Conservation (phyloP, 2,888 invertebrate genomes). For the Tetrapedia diversipes region DNA sequence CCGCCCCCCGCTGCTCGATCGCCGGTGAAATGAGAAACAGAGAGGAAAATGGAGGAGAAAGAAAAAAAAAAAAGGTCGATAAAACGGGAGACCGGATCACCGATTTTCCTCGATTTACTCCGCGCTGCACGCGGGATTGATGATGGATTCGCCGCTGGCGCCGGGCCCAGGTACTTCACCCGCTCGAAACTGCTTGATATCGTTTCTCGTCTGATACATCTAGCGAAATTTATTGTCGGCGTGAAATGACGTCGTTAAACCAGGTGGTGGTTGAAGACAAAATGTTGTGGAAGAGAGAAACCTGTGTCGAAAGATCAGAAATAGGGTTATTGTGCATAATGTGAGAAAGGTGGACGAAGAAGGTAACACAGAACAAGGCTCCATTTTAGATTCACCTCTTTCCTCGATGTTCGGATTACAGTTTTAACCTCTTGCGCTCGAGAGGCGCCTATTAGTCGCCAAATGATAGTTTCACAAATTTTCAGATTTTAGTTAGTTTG, state of each 20-base stretch:
- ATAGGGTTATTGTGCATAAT: background rate
- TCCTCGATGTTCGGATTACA: conserved; percentile 63
- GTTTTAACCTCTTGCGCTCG: too few relatives aligned
- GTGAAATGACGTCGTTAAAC: conserved; percentile 53
- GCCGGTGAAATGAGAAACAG: conserved; percentile 32
- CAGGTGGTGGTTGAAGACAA: conserved; percentile 11
- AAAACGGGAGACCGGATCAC: conserved; percentile 47
- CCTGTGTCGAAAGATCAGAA: background rate
- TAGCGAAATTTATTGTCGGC: conserved; percentile 60
- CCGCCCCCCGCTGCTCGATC: conserved; percentile 35
- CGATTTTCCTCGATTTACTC: conserved; percentile 63
- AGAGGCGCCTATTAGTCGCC: too few relatives aligned
- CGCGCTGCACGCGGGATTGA: conserved; percentile 42
- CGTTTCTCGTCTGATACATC: conserved; percentile 61
- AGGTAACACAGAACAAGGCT: conserved; percentile 45
- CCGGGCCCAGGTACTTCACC: conserved; percentile 32
- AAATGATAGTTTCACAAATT: too few relatives aligned
- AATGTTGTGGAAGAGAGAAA: background rate
- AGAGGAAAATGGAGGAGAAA: background rate
- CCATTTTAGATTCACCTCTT: conserved; percentile 60
- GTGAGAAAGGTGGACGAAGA: background rate
- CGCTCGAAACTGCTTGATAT: conserved; percentile 55
- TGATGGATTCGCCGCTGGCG: conserved; percentile 47
- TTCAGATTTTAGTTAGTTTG: too few relatives aligned
- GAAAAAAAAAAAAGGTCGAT: conserved; percentile 7